Evolutionary conservation across 2,797 vertebrate species (phyloP), one percentile per base, ranked within the genome.

Genomic region (Sebastolobus alascanus): DNA sequence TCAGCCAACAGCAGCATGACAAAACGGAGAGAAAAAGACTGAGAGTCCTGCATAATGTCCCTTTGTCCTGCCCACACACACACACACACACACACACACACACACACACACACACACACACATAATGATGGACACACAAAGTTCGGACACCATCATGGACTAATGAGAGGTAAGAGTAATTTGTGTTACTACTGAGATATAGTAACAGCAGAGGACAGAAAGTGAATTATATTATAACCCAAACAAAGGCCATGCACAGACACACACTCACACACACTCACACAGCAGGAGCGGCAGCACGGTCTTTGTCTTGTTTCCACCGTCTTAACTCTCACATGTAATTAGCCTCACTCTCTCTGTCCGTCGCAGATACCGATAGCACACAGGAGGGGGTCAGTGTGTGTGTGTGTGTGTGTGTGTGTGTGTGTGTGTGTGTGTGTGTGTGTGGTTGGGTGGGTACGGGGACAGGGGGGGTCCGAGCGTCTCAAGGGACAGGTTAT

Each of bases 401-500:
- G 80, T 77, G 73, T 58, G 69, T 78, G 72, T 82, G 69, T 73
- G 67, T 73, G 77, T 37, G 43, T 71, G 70, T 76, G 68, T 65
- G 82, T 70, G 73, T 68, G 54, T 38, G 59, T 63, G 74, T 65
- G 61, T 37, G 72, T 54, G 55, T 18, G 3, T 43, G 16, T 31
- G 68, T 64, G 74, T 68, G 43, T 73, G 55, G 9, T 63, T 75
- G 88, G 37, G 79, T 71, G 83, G 74, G 68, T 79, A 55, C 12
- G 37, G 75, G 81, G 75, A 85, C 79, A 59, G 52, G 60, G 82
- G 82, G 91, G 89, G 85, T 90, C 87, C 75, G 4, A 82, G 85
- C 8, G 83, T 95, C 95, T 92, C 95, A 67, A 64, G 94, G 95
- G 95, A 95, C 92, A 91, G 91, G 95, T 96, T 96, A 96, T 96